Conservation (phyloP, 1,140 invertebrate genomes). For the Scaptodrosophila lebanonensis region DNA sequence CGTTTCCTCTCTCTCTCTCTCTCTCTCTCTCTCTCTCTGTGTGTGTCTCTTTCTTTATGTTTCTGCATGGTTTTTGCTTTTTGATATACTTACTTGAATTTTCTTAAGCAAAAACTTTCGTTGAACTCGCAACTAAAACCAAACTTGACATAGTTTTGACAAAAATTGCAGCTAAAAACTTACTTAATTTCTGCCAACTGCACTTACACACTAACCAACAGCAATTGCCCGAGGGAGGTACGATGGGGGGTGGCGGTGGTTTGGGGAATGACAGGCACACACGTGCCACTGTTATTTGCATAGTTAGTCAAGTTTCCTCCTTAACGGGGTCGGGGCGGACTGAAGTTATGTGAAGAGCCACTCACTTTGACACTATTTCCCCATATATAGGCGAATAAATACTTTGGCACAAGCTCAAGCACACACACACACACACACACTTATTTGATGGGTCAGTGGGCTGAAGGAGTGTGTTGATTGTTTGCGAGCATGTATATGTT, state of each 20-base stretch:
- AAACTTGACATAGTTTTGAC: conserved; percentile 72
- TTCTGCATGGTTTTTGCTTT: too few species aligned
- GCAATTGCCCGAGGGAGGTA: conserved; percentile 36
- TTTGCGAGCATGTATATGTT: too few species aligned
- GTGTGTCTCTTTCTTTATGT: background rate
- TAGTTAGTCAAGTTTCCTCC: conserved; percentile 69
- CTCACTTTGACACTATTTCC: conserved; percentile 69
- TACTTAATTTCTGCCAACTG: conserved; percentile 73
- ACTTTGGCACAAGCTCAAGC: conserved; percentile 23
- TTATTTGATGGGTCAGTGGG: too few species aligned
- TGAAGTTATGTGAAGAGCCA: conserved; percentile 59
- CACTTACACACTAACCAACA: conserved; percentile 57
- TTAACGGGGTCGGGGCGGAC: background rate
- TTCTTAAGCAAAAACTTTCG: conserved; percentile 67
- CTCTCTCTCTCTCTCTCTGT: background rate
- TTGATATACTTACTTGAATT: conserved; percentile 64
- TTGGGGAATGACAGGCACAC: conserved; percentile 10
- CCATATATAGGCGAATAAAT: conserved; percentile 69
- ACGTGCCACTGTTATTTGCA: conserved; percentile 64
- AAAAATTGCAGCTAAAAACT: conserved; percentile 75
- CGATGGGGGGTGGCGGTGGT: background rate
- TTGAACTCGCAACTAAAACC: conserved; percentile 65
- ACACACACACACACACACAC: background rate
- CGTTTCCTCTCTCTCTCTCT: conserved; percentile 14
- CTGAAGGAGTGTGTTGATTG: too few species aligned